Evolutionary conservation across 1,140 invertebrate genomes (phyloP), one percentile per base, ranked within the genome.

Genomic region (Cotesia typhae): DNA sequence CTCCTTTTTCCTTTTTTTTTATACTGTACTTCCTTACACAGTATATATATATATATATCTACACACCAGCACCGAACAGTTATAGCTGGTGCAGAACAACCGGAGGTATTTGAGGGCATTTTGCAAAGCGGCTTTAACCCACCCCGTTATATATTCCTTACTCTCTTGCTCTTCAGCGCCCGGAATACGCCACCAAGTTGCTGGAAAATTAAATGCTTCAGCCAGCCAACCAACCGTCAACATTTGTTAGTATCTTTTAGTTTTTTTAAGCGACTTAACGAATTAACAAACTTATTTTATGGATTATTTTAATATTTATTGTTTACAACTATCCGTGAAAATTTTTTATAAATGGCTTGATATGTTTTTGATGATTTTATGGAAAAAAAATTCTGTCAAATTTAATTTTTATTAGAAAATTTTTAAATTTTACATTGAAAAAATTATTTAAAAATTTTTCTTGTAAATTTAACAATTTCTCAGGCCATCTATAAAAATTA

Each of bases 101-200:
- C 63, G 63, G 63, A 51, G 38, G 63, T 65, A 51, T 65, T 65
- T 17, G 63, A 65, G 38, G 63, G 28, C 63, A 51, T 65, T 65
- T 65, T 65, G 37, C 17, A 65, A 65, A 65, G 63, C 63, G 38
- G 63, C 63, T 65, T 65, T 65, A 51, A 65, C 12, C 38, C 63
- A 7, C 41, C 6, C 6, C 41, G 28, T 28, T 28, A 28, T 28
- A 28, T 47, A 47, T 47, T 47, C 5, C 0, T 47, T 9, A 47
- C 63, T 10, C 12, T 38, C 37, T 65, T 65, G 14, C 20, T 38
- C 47, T 51, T 20, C 36, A 17, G 14, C 63, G 51, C 20, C 63
- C 41, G 63, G 63, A 28, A 28, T 28, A 28, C 28, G 28, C 28
- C 38, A 37, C 14, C 63, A 65, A 55, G 52, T 67, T 51, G 35